phyloP scores from a whole-genome alignment of 2,888 invertebrate genomes.

The Thymelicus acteon region DNA sequence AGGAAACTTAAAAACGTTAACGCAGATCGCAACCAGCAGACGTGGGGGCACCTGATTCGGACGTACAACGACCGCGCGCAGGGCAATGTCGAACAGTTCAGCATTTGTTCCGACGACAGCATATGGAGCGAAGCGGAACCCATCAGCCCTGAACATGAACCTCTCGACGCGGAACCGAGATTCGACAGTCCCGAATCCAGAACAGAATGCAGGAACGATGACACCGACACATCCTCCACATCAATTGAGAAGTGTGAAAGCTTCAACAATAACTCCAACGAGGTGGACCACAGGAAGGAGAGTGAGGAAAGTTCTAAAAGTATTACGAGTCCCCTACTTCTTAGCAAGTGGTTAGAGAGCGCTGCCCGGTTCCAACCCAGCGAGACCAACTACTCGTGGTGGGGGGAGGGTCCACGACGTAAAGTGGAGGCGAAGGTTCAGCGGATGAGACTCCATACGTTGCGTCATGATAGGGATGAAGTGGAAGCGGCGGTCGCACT shows the following conservation, averaged over 20 bases:
- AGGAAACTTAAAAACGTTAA: conserved; percentile 91
- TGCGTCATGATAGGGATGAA: conserved; percentile 88
- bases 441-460: conserved; percentile 57
- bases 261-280: conserved; percentile 71
- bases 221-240: conserved; percentile 63
- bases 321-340: conserved; percentile 84
- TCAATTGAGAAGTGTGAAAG: conserved; percentile 61
- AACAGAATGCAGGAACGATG: conserved; percentile 59
- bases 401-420: conserved; percentile 77
- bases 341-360: conserved; percentile 91
- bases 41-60: conserved; percentile 90
- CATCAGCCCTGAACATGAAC: conserved; percentile 56
- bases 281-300: conserved; percentile 48
- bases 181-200: conserved; percentile 62
- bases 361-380: conserved; percentile 90
- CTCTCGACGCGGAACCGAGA: conserved; percentile 59
- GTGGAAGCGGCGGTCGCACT: conserved; percentile 91
- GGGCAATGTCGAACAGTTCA: conserved; percentile 92
- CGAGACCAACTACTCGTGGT: conserved; percentile 89
- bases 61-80: conserved; percentile 90
- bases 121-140: conserved; percentile 90
- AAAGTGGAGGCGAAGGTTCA: conserved; percentile 59
- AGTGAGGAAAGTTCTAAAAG: conserved; percentile 54
- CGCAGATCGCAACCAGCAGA: conserved; percentile 87
- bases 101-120: conserved; percentile 91